Conservation (phyloP, 1,140 invertebrate genomes). For the Dreissena rostriformis region DNA sequence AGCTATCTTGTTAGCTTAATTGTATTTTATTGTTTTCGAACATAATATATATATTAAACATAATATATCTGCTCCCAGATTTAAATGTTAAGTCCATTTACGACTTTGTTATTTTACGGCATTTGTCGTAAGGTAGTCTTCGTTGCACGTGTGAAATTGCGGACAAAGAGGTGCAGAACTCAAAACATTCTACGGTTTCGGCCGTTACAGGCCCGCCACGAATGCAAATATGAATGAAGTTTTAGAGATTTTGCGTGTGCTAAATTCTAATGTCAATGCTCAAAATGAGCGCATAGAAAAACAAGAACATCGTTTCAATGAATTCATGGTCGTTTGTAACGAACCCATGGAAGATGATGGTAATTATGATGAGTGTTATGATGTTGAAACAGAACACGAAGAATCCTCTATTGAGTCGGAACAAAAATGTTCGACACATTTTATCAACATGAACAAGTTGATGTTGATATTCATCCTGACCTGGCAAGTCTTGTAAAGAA, state of each 20-base stretch:
- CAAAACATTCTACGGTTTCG: not conserved
- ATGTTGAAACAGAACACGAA: too few relatives aligned
- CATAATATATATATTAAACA: not conserved
- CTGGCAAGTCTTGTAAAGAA: constrained; percentile 26
- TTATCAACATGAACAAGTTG: constrained; percentile 10
- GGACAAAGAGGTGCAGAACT: not conserved
- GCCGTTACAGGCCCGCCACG: not conserved
- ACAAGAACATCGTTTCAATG: not conserved
- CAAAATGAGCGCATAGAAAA: constrained; percentile 14
- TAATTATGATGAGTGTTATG: constrained; percentile 5
- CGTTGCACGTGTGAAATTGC: not conserved
- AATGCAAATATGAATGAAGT: not conserved
- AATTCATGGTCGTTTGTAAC: not conserved
- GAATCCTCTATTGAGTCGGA: too few relatives aligned
- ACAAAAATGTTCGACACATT: not conserved
- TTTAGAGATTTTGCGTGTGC: not conserved
- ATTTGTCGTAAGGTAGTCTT: not conserved
- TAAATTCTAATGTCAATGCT: not conserved
- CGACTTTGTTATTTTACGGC: not conserved
- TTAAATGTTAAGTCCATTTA: not conserved
- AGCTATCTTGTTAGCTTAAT: too few relatives aligned
- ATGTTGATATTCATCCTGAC: constrained; percentile 22
- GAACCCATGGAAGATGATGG: not conserved
- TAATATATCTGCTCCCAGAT: not conserved
- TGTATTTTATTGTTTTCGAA: too few relatives aligned